Conservation (phyloP, 1,140 invertebrate genomes). For the Onthophagus taurus region DNA sequence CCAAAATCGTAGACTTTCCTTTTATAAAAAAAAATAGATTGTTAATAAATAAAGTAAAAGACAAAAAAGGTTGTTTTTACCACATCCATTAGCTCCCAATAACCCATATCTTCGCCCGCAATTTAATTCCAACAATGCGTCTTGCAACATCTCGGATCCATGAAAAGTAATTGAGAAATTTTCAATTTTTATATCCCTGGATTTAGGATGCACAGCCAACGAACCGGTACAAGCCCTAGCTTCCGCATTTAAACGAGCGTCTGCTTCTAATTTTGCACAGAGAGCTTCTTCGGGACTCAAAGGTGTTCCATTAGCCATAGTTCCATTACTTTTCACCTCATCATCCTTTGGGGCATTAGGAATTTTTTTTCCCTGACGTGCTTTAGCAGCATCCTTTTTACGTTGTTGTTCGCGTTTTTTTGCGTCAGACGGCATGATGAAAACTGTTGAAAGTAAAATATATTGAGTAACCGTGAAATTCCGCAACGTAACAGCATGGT, state of each 20-base stretch:
- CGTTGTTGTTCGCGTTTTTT: slow-evolving; percentile 96
- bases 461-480: too few species aligned
- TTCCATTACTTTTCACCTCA: slow-evolving; percentile 40
- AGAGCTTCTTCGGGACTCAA: slow-evolving; percentile 59
- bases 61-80: slow-evolving; percentile 40
- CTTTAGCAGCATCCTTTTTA: slow-evolving; percentile 91
- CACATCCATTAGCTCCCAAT: slow-evolving; percentile 92
- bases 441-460: too few species aligned
- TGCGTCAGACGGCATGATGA: slow-evolving; percentile 87
- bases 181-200: slow-evolving; percentile 93
- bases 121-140: slow-evolving; percentile 94
- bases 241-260: slow-evolving; percentile 84
- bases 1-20: slow-evolving; percentile 88
- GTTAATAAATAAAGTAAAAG: not conserved
- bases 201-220: slow-evolving; percentile 86
- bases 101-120: slow-evolving; percentile 94
- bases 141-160: slow-evolving; percentile 88
- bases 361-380: slow-evolving; percentile 59
- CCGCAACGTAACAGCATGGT: too few species aligned
- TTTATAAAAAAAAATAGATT: slow-evolving; percentile 17
- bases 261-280: slow-evolving; percentile 79
- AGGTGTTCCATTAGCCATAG: slow-evolving; percentile 34
- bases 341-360: slow-evolving; percentile 41
- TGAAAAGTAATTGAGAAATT: slow-evolving; percentile 98
- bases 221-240: slow-evolving; percentile 91